Conservation (phyloP, 2,113 vertebrate species). For the Parus major region DNA sequence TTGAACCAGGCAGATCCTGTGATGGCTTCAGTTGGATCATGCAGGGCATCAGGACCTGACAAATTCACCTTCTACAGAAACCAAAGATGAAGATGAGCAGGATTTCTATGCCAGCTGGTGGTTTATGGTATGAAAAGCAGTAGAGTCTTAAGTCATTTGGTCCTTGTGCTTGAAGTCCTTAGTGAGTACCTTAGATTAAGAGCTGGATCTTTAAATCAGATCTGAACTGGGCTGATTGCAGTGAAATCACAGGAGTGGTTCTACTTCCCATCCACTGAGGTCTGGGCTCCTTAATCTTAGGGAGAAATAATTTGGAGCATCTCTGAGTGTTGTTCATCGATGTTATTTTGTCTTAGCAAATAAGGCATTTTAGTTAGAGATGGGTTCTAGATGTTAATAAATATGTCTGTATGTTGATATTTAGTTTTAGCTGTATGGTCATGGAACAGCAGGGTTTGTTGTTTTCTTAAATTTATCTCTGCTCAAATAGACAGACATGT, state of each 20-base stretch:
- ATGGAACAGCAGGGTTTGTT: background rate
- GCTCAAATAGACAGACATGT: background rate
- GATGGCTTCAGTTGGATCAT: background rate
- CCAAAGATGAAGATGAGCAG: background rate
- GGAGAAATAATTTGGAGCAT: background rate
- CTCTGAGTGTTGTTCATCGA: background rate
- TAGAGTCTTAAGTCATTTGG: background rate
- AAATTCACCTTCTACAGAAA: background rate
- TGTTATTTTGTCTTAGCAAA: background rate
- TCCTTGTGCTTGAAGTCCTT: background rate
- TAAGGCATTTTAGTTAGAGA: background rate
- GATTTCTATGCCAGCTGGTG: background rate
- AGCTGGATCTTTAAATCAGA: background rate
- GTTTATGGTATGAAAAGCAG: background rate
- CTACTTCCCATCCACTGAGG: background rate
- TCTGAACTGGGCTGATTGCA: background rate
- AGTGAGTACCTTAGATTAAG: background rate
- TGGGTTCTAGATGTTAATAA: background rate
- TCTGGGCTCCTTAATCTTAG: background rate
- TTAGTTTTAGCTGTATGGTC: background rate
- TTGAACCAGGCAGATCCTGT: background rate
- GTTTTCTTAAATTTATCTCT: background rate
- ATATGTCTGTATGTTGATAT: background rate
- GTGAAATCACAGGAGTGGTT: background rate
- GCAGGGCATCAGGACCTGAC: background rate